These are phyloP conservation scores for Botia almorhae DNA, from an alignment of 2,797 vertebrate genomes.

Conservation along the genomic window DNA sequence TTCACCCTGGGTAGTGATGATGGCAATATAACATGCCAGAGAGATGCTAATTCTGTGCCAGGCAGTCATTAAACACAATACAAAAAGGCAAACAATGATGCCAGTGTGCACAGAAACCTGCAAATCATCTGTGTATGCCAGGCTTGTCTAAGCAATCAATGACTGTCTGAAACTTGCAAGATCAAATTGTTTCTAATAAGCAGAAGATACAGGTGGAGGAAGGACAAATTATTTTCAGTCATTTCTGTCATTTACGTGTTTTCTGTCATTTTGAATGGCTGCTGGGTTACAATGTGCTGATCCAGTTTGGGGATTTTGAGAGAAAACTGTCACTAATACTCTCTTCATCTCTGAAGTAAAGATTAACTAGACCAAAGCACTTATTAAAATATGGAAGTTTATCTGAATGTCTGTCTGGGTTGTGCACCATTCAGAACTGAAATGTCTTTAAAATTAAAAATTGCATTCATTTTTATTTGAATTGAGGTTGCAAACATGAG, in stretches of 20 bases:
- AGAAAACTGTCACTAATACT: no score
- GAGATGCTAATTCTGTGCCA: constrained; percentile 66
- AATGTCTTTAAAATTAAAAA: no score
- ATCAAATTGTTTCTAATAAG: constrained; percentile 69
- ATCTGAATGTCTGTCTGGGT: no score
- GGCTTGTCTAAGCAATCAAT: constrained; percentile 64
- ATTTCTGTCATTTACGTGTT: background rate
- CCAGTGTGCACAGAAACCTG: constrained; percentile 60
- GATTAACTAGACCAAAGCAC: no score
- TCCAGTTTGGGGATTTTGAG: no score
- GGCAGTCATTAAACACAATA: constrained; percentile 57
- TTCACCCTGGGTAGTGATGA: constrained; percentile 67
- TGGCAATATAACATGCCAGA: constrained; percentile 64
- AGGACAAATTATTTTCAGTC: background rate
- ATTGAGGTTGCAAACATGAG: no score
- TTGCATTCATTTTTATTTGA: no score
- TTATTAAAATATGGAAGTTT: no score
- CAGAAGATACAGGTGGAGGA: constrained; percentile 47
- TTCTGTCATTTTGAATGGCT: no score
- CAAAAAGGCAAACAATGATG: constrained; percentile 63
- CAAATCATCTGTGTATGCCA: constrained; percentile 69
- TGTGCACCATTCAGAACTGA: no score
- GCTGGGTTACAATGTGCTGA: background rate
- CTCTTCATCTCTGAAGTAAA: no score
- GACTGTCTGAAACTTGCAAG: background rate